Percentiles rank a stretch among this genome's conserved stretches.
phyloP scores from a whole-genome alignment of 2,797 vertebrate genomes.

The Takifugu rubripes region DNA sequence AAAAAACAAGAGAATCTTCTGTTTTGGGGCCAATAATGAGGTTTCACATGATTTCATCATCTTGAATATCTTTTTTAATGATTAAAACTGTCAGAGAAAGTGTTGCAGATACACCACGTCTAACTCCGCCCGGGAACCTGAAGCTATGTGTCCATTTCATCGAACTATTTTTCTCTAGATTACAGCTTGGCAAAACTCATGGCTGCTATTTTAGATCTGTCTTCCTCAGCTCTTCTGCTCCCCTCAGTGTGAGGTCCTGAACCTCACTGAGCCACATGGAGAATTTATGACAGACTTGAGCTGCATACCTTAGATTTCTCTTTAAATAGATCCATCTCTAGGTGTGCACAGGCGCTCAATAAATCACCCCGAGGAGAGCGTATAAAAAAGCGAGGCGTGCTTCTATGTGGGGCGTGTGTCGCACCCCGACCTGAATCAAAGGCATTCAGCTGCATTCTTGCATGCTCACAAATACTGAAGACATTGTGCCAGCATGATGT shows the following conservation, averaged over 20 bases:
- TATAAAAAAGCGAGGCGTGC: conserved; percentile 24
- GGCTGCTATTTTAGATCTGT: conserved; percentile 32
- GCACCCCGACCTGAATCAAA: conserved; percentile 24
- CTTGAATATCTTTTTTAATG: no score
- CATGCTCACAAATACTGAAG: conserved; percentile 5
- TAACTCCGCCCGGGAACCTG: conserved; percentile 13
- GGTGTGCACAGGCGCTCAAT: conserved; percentile 34
- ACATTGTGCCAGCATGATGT: background rate
- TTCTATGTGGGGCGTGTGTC: conserved; percentile 7
- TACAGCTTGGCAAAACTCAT: conserved; percentile 33
- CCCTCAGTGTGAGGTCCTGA: conserved; percentile 67
- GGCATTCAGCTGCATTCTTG: conserved; percentile 11
- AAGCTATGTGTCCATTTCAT: conserved; percentile 38
- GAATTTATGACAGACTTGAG: conserved; percentile 63
- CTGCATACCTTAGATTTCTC: conserved; percentile 67
- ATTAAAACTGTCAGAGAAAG: conserved; percentile 17
- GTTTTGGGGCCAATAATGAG: no score
- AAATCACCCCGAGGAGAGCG: conserved; percentile 54
- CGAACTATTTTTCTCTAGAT: conserved; percentile 46
- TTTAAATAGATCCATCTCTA: conserved; percentile 63
- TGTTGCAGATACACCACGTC: background rate
- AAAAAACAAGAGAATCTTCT: no score
- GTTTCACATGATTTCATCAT: no score
- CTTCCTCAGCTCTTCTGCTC: conserved; percentile 14
- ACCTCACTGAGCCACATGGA: conserved; percentile 48